These are phyloP conservation scores for Plecotus auritus DNA, from an alignment of 2,113 vertebrate species.

Conservation along the genomic window DNA sequence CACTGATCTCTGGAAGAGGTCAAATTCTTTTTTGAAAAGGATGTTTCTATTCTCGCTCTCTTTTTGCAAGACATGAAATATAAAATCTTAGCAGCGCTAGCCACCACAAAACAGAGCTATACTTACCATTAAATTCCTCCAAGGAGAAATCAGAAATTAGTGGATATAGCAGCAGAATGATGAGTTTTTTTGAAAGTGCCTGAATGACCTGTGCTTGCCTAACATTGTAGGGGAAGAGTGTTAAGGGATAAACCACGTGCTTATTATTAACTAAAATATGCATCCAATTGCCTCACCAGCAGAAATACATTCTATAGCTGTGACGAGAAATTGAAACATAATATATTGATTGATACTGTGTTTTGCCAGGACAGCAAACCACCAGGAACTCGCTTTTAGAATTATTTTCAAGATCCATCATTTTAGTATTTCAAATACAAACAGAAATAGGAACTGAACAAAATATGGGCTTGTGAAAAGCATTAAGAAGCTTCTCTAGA, in stretches of 20 bases:
- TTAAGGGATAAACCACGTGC: background rate
- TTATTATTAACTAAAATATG: background rate
- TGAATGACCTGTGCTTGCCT: background rate
- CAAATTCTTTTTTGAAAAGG: background rate
- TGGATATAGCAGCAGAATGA: background rate
- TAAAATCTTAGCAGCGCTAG: background rate
- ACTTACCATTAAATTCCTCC: background rate
- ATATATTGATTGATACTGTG: background rate
- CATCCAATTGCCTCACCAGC: background rate
- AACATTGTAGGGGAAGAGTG: background rate
- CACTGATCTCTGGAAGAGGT: no score
- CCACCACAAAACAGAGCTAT: background rate
- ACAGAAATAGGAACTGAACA: background rate
- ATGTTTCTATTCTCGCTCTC: background rate
- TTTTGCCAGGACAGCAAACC: background rate
- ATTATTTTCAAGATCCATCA: slow-evolving; percentile 26
- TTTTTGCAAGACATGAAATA: background rate
- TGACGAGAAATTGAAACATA: slow-evolving; percentile 18
- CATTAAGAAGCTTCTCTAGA: background rate
- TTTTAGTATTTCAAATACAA: slow-evolving; percentile 3
- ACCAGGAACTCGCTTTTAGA: background rate
- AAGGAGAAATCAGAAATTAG: slow-evolving; percentile 10
- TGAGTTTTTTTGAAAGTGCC: background rate
- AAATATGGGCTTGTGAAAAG: background rate
- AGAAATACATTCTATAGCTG: background rate